Conservation (phyloP, 1,140 invertebrate genomes). For the Ptiloglossa arizonensis region DNA sequence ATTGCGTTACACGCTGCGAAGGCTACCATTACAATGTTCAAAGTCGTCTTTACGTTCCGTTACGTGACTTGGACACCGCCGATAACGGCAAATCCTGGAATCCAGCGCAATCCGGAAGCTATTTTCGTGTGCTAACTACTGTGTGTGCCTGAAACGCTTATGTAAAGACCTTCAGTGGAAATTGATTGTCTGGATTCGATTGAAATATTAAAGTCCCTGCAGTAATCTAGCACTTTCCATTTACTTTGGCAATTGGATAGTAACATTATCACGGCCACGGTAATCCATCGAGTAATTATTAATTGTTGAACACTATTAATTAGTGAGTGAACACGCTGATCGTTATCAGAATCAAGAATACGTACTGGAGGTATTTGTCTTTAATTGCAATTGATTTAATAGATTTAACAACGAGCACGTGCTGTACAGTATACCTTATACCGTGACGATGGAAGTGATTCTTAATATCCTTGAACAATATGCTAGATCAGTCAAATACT, state of each 20-base stretch:
- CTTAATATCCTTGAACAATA: too few relatives aligned
- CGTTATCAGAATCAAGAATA: too few relatives aligned
- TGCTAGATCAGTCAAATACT: too few relatives aligned
- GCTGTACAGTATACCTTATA: too few relatives aligned
- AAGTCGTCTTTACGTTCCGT: conserved; percentile 65
- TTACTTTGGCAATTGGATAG: neutral
- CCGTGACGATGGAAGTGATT: too few relatives aligned
- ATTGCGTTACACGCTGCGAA: conserved; percentile 63
- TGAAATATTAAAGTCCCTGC: neutral
- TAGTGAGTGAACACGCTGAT: too few relatives aligned
- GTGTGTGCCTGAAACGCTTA: conserved; percentile 21
- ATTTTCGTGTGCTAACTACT: conserved; percentile 29
- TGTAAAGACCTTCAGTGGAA: conserved; percentile 33
- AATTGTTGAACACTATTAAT: too few relatives aligned
- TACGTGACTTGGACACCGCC: conserved; percentile 54
- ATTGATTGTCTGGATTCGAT: conserved; percentile 23
- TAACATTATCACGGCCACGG: neutral
- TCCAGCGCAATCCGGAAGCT: conserved; percentile 37
- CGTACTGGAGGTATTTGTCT: too few relatives aligned
- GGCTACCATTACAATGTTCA: conserved; percentile 62
- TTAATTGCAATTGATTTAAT: too few relatives aligned
- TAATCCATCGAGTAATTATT: too few relatives aligned
- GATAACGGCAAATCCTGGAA: conserved; percentile 55
- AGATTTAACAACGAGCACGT: too few relatives aligned
- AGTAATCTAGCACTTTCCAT: neutral